Evolutionary conservation across 2,113 vertebrate genomes (phyloP).

Genomic region (Melanerpes aurifrons): DNA sequence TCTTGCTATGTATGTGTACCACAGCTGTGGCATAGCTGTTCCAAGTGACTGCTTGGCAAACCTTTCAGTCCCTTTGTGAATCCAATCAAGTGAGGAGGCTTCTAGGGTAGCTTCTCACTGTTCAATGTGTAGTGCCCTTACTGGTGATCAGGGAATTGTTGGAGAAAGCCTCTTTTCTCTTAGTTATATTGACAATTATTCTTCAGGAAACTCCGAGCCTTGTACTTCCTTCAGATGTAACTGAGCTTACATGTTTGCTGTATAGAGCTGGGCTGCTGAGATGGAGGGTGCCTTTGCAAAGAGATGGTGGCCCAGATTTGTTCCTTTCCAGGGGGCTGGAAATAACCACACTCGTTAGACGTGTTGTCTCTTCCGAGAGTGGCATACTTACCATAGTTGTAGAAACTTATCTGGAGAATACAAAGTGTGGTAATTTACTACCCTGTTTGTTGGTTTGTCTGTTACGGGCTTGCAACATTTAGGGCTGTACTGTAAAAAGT

Average conservation of each 20-base stretch:
- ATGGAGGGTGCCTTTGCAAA: neutral
- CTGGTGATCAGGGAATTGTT: neutral
- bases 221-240: neutral
- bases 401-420: neutral
- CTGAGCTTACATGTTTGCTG: accelerated
- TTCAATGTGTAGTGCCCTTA: neutral
- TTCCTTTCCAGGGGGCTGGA: neutral
- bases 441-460: neutral
- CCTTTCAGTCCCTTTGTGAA: neutral
- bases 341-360: neutral
- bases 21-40: neutral
- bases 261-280: neutral
- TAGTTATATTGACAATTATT: neutral
- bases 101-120: neutral
- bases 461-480: neutral
- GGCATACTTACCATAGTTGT: neutral
- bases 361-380: neutral
- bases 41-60: accelerated
- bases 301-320: accelerated
- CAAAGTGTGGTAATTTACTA: neutral
- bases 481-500: neutral
- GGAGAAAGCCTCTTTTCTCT: neutral
- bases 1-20: neutral
- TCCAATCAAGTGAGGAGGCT: neutral
- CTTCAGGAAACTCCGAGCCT: neutral